Conservation (phyloP, 2,888 invertebrate genomes). For the Arrhopalites spinosus region DNA sequence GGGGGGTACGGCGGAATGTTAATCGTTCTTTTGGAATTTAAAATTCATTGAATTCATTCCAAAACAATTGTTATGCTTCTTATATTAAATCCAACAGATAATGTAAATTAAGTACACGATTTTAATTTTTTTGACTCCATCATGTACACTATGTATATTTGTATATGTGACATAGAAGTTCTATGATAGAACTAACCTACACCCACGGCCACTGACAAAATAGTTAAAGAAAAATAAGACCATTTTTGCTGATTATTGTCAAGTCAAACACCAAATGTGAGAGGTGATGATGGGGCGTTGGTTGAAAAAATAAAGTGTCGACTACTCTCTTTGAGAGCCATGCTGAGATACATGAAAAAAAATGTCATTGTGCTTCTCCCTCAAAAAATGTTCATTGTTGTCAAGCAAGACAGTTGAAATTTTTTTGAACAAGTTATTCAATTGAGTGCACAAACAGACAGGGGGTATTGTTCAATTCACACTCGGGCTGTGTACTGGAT, state of each 20-base stretch:
- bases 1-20: neutral
- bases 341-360: too few relatives aligned
- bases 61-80: neutral
- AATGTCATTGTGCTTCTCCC: too few relatives aligned
- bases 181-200: too few relatives aligned
- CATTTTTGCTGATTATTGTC: neutral
- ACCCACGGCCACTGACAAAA: too few relatives aligned
- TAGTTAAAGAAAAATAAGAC: too few relatives aligned
- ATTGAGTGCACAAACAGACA: constrained; percentile 7
- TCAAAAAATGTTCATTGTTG: neutral
- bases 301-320: too few relatives aligned
- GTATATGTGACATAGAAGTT: too few relatives aligned
- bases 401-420: neutral
- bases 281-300: neutral
- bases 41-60: neutral
- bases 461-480: neutral
- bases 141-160: too few relatives aligned
- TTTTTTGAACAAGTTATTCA: constrained; percentile 6
- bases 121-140: too few relatives aligned
- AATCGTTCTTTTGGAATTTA: neutral
- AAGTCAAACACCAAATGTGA: too few relatives aligned
- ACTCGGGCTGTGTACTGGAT: neutral
- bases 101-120: neutral
- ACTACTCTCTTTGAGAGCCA: too few relatives aligned
- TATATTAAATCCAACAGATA: neutral